Conservation (phyloP, 2,113 vertebrate species). For the Apeltes quadracus region DNA sequence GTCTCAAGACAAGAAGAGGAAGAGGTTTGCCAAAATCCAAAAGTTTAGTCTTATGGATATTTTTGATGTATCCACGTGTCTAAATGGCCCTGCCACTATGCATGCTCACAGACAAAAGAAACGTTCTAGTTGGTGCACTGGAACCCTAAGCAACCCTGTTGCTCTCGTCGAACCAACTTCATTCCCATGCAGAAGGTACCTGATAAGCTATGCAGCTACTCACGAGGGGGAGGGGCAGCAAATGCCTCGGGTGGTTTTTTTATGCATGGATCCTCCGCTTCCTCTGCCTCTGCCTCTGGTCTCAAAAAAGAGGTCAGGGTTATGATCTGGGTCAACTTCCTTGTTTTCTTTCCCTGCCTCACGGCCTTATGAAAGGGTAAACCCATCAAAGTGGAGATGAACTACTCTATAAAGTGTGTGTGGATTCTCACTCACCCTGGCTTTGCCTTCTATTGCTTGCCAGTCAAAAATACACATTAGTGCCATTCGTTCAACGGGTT, state of each 20-base stretch:
- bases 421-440: conserved; percentile 35
- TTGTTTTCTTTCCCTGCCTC: conserved; percentile 18
- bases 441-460: conserved; percentile 37
- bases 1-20: conserved; percentile 32
- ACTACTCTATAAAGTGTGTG: conserved; percentile 33
- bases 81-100: conserved; percentile 62
- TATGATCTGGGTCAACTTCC: conserved; percentile 32
- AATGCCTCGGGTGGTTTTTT: conserved; percentile 18
- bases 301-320: conserved; percentile 53
- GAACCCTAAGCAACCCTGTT: conserved; percentile 12
- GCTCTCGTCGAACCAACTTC: neutral
- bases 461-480: conserved; percentile 74
- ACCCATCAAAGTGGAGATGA: conserved; percentile 59
- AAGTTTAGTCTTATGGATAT: conserved; percentile 55
- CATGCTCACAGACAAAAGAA: conserved; percentile 47
- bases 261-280: conserved; percentile 29
- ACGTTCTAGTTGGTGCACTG: conserved; percentile 45
- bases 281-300: conserved; percentile 7
- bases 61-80: conserved; percentile 42
- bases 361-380: conserved; percentile 40
- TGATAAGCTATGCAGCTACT: neutral
- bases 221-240: neutral
- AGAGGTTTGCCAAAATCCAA: conserved; percentile 37
- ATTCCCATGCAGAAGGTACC: neutral
- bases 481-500: conserved; percentile 34